Percentiles rank a stretch among this genome's conserved stretches.
Evolutionary conservation across 2,888 invertebrate species (phyloP).

Genomic region (Cyclophora albipunctata): DNA sequence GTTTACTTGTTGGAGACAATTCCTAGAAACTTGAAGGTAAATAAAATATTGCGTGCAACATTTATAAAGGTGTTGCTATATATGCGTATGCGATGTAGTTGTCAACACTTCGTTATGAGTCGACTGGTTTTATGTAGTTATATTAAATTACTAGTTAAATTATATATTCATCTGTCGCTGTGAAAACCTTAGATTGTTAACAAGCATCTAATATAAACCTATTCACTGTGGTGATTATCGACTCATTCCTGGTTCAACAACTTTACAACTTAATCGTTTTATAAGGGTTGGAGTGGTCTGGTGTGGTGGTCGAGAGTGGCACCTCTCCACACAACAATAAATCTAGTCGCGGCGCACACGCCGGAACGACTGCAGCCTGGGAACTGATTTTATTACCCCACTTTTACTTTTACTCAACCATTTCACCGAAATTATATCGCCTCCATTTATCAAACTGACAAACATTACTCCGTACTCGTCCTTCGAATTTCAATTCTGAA

Average conservation of each 20-base stretch:
- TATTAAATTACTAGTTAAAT: too few relatives aligned
- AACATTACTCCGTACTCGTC: constrained; percentile 4
- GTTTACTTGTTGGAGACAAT: constrained; percentile 40
- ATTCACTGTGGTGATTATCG: constrained; percentile 5
- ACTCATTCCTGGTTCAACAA: constrained; percentile 7
- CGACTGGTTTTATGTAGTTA: too few relatives aligned
- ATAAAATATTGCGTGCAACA: constrained; percentile 33
- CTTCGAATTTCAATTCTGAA: constrained; percentile 5
- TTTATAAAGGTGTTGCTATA: constrained; percentile 4
- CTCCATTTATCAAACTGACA: constrained; percentile 5
- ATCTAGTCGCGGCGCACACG: constrained; percentile 35
- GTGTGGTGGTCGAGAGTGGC: constrained; percentile 31
- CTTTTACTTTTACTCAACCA: constrained; percentile 52
- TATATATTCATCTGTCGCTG: too few relatives aligned
- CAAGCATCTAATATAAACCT: too few relatives aligned
- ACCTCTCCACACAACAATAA: constrained; percentile 38
- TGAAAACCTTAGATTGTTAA: constrained; percentile 4
- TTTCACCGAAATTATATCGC: constrained; percentile 7
- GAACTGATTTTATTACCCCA: constrained; percentile 56
- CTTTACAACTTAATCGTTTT: too few relatives aligned
- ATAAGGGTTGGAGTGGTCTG: constrained; percentile 13
- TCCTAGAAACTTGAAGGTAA: constrained; percentile 36
- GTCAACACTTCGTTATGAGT: too few relatives aligned
- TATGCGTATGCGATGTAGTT: constrained; percentile 2
- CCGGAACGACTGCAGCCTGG: constrained; percentile 40